These are phyloP conservation scores for Mylabris sibirica DNA, from an alignment of 2,888 invertebrate genomes.

Conservation along the genomic window DNA sequence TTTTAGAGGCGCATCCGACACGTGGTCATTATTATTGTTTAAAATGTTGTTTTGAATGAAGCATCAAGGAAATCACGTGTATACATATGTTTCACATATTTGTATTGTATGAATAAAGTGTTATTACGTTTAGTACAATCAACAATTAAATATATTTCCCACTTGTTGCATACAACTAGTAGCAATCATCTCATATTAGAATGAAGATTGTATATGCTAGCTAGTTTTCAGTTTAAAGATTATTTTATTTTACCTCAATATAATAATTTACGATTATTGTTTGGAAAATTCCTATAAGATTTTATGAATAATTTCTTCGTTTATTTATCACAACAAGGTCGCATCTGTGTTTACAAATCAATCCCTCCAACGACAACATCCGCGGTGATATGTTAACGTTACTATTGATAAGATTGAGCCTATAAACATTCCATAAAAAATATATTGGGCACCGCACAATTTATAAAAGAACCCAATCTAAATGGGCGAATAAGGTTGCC, in stretches of 20 bases:
- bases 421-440: background rate
- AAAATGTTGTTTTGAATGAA: slow-evolving; percentile 4
- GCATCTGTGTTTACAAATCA: slow-evolving; percentile 4
- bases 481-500: too few relatives aligned
- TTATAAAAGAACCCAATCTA: too few relatives aligned
- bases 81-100: background rate
- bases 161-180: slow-evolving; percentile 5
- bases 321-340: background rate
- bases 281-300: background rate
- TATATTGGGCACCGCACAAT: too few relatives aligned
- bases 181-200: background rate
- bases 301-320: background rate
- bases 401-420: background rate
- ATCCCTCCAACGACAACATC: background rate
- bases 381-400: background rate
- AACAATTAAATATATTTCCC: slow-evolving; percentile 15
- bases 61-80: slow-evolving; percentile 1
- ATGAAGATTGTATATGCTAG: background rate
- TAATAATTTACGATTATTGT: too few relatives aligned
- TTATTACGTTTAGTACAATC: slow-evolving; percentile 4
- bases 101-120: background rate
- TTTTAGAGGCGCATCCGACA: background rate
- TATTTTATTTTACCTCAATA: too few relatives aligned
- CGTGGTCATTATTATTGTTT: slow-evolving; percentile 5
- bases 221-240: background rate